Evolutionary conservation across 2,888 invertebrate species (phyloP).

Genomic region (Thymelicus lineola): DNA sequence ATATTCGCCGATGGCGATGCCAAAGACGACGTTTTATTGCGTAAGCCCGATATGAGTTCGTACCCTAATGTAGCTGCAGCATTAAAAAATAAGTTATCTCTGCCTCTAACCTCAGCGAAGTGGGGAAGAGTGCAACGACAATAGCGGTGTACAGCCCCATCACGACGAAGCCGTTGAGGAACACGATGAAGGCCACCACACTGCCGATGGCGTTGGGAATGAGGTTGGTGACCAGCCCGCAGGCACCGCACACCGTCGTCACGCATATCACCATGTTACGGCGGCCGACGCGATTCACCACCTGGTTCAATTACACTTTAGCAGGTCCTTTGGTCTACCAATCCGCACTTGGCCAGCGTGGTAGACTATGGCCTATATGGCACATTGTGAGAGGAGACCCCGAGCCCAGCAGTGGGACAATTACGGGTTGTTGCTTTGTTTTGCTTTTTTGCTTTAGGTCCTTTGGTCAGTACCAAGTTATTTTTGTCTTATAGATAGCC

Average conservation of each 20-base stretch:
- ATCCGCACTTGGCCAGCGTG: too few species aligned
- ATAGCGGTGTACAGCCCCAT: slow-evolving; percentile 81
- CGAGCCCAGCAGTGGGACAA: too few species aligned
- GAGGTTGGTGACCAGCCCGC: slow-evolving; percentile 85
- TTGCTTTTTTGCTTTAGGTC: too few species aligned
- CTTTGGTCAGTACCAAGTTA: too few species aligned
- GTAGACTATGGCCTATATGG: too few species aligned
- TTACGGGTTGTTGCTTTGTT: too few species aligned
- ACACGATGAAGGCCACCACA: slow-evolving; percentile 76
- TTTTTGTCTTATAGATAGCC: too few species aligned
- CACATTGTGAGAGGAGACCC: too few species aligned
- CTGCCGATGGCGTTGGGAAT: slow-evolving; percentile 84
- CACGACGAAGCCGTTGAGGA: slow-evolving; percentile 71
- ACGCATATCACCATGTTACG: slow-evolving; percentile 76
- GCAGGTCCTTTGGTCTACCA: too few species aligned
- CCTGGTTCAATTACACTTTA: slow-evolving; percentile 40
- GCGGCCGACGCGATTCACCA: slow-evolving; percentile 81
- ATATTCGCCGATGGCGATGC: too few species aligned
- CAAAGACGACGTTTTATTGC: too few species aligned
- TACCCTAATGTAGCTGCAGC: not conserved
- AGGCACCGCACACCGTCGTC: slow-evolving; percentile 76
- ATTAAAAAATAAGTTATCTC: not conserved
- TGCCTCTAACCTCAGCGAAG: slow-evolving; percentile 67
- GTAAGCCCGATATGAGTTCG: too few species aligned
- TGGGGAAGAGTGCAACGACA: slow-evolving; percentile 83